Percentiles rank a stretch among this genome's conserved stretches.
phyloP scores from a whole-genome alignment of 2,797 vertebrate genomes.

The Miopithecus talapoin region DNA sequence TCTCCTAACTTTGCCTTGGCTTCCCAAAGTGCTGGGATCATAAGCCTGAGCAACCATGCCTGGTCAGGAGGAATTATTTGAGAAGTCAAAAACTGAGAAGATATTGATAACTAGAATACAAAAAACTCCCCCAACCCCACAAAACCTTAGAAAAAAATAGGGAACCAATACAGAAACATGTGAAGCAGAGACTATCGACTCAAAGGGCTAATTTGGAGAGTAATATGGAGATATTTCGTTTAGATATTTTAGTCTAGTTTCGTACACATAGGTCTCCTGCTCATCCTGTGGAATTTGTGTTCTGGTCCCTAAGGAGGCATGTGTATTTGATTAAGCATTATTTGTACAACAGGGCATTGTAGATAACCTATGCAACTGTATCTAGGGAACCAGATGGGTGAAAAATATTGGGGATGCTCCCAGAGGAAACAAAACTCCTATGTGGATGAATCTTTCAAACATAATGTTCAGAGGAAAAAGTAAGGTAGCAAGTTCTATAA shows the following conservation, averaged over 20 bases:
- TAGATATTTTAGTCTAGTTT: neutral
- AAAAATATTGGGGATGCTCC: neutral
- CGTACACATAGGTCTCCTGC: neutral
- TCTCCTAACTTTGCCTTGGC: neutral
- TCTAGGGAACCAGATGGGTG: neutral
- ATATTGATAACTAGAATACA: neutral
- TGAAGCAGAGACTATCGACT: neutral
- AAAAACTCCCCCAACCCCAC: neutral
- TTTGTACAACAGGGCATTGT: neutral
- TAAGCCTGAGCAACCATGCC: neutral
- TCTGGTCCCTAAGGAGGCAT: neutral
- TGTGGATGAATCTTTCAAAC: neutral
- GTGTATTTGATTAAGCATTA: neutral
- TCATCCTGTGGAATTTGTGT: neutral
- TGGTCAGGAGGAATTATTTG: neutral
- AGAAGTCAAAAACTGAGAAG: neutral
- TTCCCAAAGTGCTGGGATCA: neutral
- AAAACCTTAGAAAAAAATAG: neutral
- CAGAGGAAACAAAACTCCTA: neutral
- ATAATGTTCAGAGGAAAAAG: neutral
- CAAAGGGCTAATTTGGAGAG: neutral
- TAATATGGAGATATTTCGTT: neutral
- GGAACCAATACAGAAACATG: neutral
- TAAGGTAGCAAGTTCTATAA: neutral
- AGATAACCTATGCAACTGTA: neutral